These are phyloP conservation scores for Argynnis bischoffii DNA, from an alignment of 2,888 invertebrate species.

Conservation along the genomic window DNA sequence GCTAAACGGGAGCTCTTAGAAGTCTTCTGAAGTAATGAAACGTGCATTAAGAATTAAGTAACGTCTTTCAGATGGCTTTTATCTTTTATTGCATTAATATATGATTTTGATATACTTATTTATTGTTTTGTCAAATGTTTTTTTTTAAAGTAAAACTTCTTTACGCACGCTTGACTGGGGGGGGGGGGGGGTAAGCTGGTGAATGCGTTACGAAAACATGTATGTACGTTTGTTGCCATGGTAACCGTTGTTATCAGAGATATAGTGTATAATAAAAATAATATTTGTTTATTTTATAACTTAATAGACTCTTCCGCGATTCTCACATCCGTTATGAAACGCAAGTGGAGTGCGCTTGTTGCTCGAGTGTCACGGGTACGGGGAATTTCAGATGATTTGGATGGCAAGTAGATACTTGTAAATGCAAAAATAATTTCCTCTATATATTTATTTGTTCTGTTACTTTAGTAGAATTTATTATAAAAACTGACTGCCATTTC, in stretches of 20 bases:
- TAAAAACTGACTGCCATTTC: not conserved
- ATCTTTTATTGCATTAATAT: not conserved
- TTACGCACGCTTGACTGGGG: no score
- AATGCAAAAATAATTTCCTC: slow-evolving; percentile 1
- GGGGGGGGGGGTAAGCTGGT: no score
- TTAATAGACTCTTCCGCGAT: slow-evolving; percentile 8
- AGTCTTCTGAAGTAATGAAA: slow-evolving; percentile 6
- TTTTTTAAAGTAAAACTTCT: no score
- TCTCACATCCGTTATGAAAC: slow-evolving; percentile 7
- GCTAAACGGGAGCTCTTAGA: not conserved
- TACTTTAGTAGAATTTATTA: not conserved
- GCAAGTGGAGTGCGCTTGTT: slow-evolving; percentile 11
- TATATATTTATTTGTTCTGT: slow-evolving; percentile 4
- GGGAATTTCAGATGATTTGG: slow-evolving; percentile 19
- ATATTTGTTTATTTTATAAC: slow-evolving; percentile 11
- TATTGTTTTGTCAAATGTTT: no score
- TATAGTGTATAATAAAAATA: not conserved
- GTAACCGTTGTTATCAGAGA: no score
- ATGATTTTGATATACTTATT: not conserved
- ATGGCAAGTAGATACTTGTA: slow-evolving; percentile 4
- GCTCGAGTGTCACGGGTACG: slow-evolving; percentile 16
- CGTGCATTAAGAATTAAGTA: not conserved
- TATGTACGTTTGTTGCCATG: no score
- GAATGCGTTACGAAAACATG: no score
- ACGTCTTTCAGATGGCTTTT: not conserved